Percentiles rank a stretch among this genome's conserved stretches.
phyloP scores from a whole-genome alignment of 2,797 vertebrate genomes.

The Streptopelia turtur region DNA sequence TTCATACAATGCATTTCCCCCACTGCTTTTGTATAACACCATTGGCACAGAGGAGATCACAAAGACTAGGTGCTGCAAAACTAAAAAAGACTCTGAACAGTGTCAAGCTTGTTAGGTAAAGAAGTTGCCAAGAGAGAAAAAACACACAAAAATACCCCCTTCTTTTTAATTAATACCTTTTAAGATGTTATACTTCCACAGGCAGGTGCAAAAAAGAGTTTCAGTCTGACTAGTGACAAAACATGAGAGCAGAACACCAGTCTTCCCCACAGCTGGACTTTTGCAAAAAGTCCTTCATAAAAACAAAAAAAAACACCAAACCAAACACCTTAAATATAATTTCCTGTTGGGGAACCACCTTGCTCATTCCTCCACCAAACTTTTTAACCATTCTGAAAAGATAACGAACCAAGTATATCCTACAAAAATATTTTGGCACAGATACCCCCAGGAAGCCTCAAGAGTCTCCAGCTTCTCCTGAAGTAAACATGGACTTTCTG shows the following conservation, averaged over 20 bases:
- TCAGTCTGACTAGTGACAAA: background rate
- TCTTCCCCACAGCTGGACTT: background rate
- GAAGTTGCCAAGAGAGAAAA: background rate
- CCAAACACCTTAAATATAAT: background rate
- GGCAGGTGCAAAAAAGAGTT: background rate
- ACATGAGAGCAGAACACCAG: background rate
- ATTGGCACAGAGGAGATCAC: background rate
- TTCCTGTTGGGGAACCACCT: slow-evolving; percentile 20
- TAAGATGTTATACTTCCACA: background rate
- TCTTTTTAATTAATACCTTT: background rate
- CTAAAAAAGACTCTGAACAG: background rate
- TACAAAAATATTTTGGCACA: background rate
- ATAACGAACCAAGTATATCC: background rate
- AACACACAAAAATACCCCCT: fast-evolving
- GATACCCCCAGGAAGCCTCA: background rate
- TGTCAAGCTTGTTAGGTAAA: fast-evolving
- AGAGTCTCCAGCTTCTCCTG: background rate
- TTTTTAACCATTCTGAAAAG: background rate
- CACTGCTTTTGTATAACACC: background rate
- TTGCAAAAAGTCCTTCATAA: slow-evolving; percentile 4
- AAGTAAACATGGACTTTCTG: background rate
- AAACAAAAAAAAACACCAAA: background rate
- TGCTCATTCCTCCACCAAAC: background rate
- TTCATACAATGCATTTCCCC: background rate
- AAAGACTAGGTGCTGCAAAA: background rate